Evolutionary conservation across 2,888 invertebrate genomes (phyloP).

Genomic region (Platerodrilus igneus): DNA sequence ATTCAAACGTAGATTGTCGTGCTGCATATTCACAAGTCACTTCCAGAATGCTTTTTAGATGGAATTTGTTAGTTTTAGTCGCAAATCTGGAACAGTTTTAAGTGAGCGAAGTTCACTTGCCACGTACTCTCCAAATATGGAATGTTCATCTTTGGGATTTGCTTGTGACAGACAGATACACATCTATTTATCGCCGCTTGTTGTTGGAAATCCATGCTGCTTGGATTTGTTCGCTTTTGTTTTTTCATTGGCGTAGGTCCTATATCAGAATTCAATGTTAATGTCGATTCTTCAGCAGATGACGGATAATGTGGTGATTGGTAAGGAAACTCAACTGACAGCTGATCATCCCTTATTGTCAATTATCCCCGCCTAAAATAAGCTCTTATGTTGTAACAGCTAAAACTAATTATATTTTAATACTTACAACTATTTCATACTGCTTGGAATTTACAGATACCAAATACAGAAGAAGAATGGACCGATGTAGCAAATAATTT

Average conservation of each 20-base stretch:
- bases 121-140: constrained; percentile 4
- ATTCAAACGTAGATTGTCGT: too few relatives aligned
- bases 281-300: neutral
- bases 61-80: constrained; percentile 7
- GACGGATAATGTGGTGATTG: neutral
- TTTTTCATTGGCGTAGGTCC: neutral
- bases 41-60: too few relatives aligned
- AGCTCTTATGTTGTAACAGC: too few relatives aligned
- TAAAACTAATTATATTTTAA: too few relatives aligned
- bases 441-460: constrained; percentile 16
- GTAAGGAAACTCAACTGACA: too few relatives aligned
- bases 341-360: too few relatives aligned
- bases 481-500: constrained; percentile 9
- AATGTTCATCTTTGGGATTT: constrained; percentile 5
- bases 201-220: neutral
- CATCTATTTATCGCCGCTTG: constrained; percentile 7
- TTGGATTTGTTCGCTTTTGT: neutral
- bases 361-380: too few relatives aligned
- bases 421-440: too few relatives aligned
- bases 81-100: constrained; percentile 1
- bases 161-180: neutral
- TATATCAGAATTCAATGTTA: constrained; percentile 1
- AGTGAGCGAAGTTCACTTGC: constrained; percentile 4
- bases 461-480: constrained; percentile 13
- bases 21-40: too few relatives aligned